These are phyloP conservation scores for Exocentrus adspersus DNA, from an alignment of 2,888 invertebrate species.

Conservation along the genomic window DNA sequence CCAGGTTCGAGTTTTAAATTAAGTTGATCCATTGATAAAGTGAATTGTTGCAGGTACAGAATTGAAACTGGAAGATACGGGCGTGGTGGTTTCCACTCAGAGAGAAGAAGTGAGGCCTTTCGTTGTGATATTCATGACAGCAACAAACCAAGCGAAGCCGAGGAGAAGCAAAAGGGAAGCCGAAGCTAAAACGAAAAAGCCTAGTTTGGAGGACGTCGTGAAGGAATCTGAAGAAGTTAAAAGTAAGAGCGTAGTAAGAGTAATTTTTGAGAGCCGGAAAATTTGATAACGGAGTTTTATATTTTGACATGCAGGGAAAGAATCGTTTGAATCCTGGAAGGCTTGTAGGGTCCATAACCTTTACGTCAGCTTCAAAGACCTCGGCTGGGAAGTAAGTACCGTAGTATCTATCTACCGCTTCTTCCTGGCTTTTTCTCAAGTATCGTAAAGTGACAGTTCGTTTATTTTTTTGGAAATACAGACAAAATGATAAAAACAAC, in stretches of 20 bases:
- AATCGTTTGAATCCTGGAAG: background rate
- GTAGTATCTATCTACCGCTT: background rate
- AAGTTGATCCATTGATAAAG: too few species aligned
- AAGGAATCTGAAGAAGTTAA: background rate
- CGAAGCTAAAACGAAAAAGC: background rate
- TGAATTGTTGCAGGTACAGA: background rate
- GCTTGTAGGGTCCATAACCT: slow-evolving; percentile 56
- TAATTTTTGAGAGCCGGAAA: too few species aligned
- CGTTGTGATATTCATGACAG: slow-evolving; percentile 4
- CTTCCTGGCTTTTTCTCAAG: too few species aligned
- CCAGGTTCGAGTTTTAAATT: background rate
- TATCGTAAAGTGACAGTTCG: too few species aligned
- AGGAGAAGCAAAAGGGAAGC: background rate
- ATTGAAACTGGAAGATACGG: background rate
- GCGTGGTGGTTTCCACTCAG: slow-evolving; percentile 1
- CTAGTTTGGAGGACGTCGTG: background rate
- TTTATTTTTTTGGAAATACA: too few species aligned
- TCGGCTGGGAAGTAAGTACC: slow-evolving; percentile 71
- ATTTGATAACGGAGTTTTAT: too few species aligned
- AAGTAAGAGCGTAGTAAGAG: background rate
- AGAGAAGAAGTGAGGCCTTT: slow-evolving; percentile 1
- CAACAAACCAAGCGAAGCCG: background rate
- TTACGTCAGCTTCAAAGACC: slow-evolving; percentile 90
- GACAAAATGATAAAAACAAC: too few species aligned
- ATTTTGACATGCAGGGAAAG: too few species aligned